A percentile compares a stretch with the other conserved stretches of the same genome.
These are phyloP conservation scores for Schmidtea mediterranea DNA, from an alignment of 1,140 invertebrate species.

Conservation along the genomic window DNA sequence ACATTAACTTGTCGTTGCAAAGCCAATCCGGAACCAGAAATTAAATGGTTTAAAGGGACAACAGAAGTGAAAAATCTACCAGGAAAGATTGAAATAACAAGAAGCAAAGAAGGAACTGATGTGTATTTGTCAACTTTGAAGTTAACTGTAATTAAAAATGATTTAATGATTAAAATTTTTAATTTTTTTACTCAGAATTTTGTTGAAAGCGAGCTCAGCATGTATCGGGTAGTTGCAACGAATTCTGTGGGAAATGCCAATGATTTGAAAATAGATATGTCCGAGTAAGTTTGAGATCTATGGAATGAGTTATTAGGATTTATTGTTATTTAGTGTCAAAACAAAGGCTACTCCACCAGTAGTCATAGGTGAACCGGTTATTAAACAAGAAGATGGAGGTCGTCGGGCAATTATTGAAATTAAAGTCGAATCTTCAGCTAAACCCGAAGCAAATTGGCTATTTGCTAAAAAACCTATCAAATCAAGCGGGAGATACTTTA, in stretches of 20 bases:
- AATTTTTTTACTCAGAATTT: not conserved
- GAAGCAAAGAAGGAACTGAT: not conserved
- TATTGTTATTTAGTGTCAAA: not conserved
- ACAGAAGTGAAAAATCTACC: slow-evolving; percentile 15
- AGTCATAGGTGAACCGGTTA: slow-evolving; percentile 3
- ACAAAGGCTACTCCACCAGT: not conserved
- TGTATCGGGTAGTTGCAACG: not conserved
- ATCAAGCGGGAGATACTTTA: slow-evolving; percentile 15
- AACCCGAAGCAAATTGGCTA: slow-evolving; percentile 17
- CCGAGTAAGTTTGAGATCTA: not conserved
- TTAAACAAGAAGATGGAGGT: slow-evolving; percentile 2
- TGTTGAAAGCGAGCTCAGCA: not conserved
- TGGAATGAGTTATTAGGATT: not conserved
- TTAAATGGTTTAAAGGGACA: slow-evolving; percentile 47
- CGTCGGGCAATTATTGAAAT: slow-evolving; percentile 14
- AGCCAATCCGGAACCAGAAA: slow-evolving; percentile 62
- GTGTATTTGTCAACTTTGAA: not conserved
- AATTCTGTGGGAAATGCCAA: no score
- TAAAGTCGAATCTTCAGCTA: slow-evolving; percentile 11
- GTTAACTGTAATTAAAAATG: not conserved
- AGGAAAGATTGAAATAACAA: slow-evolving; percentile 6
- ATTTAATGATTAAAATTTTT: slow-evolving; percentile 1
- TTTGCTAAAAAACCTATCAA: slow-evolving; percentile 17
- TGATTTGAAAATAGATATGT: no score
- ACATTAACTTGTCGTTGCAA: slow-evolving; percentile 80